Base-by-base conservation (phyloP, 2,113 vertebrate genomes). In the Notarius quadriscutis region DNA sequence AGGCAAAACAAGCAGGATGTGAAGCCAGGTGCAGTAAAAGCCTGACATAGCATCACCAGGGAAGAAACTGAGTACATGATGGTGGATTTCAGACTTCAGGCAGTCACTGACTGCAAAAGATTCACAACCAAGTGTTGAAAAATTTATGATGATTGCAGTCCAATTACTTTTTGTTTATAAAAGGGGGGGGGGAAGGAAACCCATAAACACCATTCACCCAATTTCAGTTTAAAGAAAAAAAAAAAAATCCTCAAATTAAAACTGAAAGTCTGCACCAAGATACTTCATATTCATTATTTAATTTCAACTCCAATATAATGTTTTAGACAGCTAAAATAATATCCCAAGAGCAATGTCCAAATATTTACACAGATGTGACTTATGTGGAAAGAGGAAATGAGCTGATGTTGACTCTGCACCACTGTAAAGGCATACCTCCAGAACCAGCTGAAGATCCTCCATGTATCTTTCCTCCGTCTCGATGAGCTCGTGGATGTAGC, bases 401-500 rank as follows among this genome's bases (percentile, higher is more conserved):
- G 53, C 10, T 22, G 18, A 25, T 50, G 20, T 50, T 15, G 62
- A 65, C 41, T 10, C 14, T 55, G 57, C 65, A 72, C 6, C 30
- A 60, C 18, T 30, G 18, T 81, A 17, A 71, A 30, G 0, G 11
- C 9, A 1, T 92, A 99, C 98, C 96, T 99, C 98, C 51, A 97
- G 48, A 0, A 99, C 98, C 0, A 98, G 96, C 92, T 97, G 96
- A 51, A 99, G 94, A 85, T 99, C 98, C 0, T 97, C 96, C 94
- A 97, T 94, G 7, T 99, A 99, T 87, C 94, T 95, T 88, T 99
- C 97, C 84, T 99, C 98, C 0, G 98, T 97, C 93, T 97, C 94
- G 18, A 99, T 95, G 90, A 99, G 96, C 89, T 99, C 98, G 0
- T 99, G 97, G 82, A 99, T 98, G 91, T 99, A 99, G 84, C 96